Evolutionary conservation across 2,113 vertebrate genomes (phyloP).

Genomic region (Catagonus wagneri): DNA sequence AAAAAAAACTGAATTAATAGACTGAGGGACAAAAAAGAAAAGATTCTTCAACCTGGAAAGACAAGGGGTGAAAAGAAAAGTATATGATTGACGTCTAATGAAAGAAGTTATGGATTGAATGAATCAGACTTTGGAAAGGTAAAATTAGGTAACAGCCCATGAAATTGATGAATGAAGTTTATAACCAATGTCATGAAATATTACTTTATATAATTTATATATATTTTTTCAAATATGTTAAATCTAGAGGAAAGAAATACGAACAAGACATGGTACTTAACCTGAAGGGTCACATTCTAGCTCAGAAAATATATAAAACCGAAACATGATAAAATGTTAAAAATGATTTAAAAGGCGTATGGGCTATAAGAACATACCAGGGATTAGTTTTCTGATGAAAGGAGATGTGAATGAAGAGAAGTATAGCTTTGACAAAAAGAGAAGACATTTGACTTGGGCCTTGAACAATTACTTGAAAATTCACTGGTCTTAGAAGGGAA

Average conservation of each 20-base stretch:
- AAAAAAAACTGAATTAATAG: constrained; percentile 25
- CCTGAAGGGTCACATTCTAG: not conserved
- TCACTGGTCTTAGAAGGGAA: constrained; percentile 16
- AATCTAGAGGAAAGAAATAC: not conserved
- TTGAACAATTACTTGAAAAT: constrained; percentile 9
- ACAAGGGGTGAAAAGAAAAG: constrained; percentile 33
- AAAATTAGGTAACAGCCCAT: not conserved
- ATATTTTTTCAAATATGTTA: constrained; percentile 27
- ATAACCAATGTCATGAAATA: constrained; percentile 25
- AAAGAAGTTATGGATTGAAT: not conserved
- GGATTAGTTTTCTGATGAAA: not conserved
- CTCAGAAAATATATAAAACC: constrained; percentile 31
- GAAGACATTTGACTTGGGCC: not conserved
- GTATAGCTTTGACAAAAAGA: not conserved
- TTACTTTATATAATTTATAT: not conserved
- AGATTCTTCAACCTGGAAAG: not conserved
- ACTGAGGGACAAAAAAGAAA: not conserved
- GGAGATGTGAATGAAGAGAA: not conserved
- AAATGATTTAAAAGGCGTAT: constrained; percentile 13
- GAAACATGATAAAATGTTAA: constrained; percentile 17
- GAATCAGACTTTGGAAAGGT: not conserved
- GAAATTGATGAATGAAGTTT: constrained; percentile 30
- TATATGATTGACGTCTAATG: not conserved
- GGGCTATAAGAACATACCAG: not conserved
- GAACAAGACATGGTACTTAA: not conserved